Base-by-base conservation (phyloP, 2,797 vertebrate genomes). In the Argentina silus region DNA sequence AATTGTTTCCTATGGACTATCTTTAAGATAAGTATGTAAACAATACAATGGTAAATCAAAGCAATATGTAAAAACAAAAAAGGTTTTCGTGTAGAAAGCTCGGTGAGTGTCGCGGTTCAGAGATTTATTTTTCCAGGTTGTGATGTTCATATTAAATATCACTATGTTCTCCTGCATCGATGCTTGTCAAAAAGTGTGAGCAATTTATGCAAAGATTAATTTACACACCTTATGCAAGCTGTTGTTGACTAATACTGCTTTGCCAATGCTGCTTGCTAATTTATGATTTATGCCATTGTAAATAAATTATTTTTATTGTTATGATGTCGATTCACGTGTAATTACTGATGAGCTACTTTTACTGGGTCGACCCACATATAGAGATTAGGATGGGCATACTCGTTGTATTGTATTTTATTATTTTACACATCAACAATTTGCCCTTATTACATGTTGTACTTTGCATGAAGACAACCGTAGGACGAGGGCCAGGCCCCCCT, bases 201-300 rank as follows among this genome's bases (percentile, higher is more conserved):
- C 94, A 93, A 95, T 96, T 96, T 95, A 96, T 95, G 94, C 95
- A 96, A 95, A 96, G 95, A 95, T 92, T 94, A 95, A 95, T 92
- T 94, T 94, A 96, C 95, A 96, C 82, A 80, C 81, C 95, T 97
- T 97, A 97, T 97, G 96, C 96, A 98, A 97, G 94, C 95, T 91
- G 90, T 91, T 67, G 70, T 91, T 67, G 70, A 91, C 87, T 95
- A 95, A 96, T 96, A 96, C 96, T 96, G 96, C 96, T 90, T 96
- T 96, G 96, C 96, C 94, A 95, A 96, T 95, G 95, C 95, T 96
- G 93, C 96, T 97, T 92, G 93, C 97, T 98, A 96, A 91, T 90
- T 92, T 90, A 97, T 98, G 96, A 97, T 97, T 96, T 95, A 96
- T 96, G 94, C 95, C 95, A 95, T 96, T 98, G 97, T 98, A 99